phyloP scores from a whole-genome alignment of 1,140 invertebrate genomes.

The Bilobella aurantiaca region DNA sequence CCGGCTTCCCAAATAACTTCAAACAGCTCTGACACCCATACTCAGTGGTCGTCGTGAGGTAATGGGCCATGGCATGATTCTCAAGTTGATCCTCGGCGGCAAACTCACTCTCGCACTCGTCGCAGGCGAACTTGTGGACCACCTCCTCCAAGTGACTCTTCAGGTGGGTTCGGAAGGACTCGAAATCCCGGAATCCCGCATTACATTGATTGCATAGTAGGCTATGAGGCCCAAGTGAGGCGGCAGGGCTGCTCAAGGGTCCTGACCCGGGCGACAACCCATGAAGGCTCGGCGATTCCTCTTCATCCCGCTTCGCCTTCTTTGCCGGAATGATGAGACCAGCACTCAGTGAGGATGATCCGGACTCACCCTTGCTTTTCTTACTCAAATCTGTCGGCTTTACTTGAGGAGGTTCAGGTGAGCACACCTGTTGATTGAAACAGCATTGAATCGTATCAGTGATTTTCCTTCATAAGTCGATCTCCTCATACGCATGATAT shows the following conservation, averaged over 20 bases:
- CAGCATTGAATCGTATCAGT: no score
- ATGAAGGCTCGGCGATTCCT: no score
- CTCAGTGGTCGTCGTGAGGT: slow-evolving; percentile 65
- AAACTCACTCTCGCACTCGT: slow-evolving; percentile 65
- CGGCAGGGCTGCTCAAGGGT: slow-evolving; percentile 13
- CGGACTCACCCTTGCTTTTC: slow-evolving; percentile 37
- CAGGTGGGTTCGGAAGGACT: slow-evolving; percentile 75
- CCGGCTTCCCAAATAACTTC: slow-evolving; percentile 67
- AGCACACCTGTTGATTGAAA: no score
- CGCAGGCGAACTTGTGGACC: slow-evolving; percentile 45
- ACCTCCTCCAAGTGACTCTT: slow-evolving; percentile 61
- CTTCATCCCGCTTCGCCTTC: no score
- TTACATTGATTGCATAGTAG: slow-evolving; percentile 79
- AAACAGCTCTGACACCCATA: slow-evolving; percentile 74
- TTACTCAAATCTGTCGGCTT: slow-evolving; percentile 57
- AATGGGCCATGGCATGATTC: slow-evolving; percentile 59
- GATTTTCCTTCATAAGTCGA: no score
- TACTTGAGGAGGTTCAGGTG: slow-evolving; percentile 40
- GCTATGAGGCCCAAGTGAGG: slow-evolving; percentile 42
- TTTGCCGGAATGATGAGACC: no score
- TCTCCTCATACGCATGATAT: no score
- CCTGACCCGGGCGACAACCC: slow-evolving; percentile 17
- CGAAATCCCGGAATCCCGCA: slow-evolving; percentile 72
- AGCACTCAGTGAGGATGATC: not conserved
- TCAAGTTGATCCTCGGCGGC: slow-evolving; percentile 59